Base-by-base conservation (phyloP, 2,797 vertebrate species). In the Lerista edwardsae region DNA sequence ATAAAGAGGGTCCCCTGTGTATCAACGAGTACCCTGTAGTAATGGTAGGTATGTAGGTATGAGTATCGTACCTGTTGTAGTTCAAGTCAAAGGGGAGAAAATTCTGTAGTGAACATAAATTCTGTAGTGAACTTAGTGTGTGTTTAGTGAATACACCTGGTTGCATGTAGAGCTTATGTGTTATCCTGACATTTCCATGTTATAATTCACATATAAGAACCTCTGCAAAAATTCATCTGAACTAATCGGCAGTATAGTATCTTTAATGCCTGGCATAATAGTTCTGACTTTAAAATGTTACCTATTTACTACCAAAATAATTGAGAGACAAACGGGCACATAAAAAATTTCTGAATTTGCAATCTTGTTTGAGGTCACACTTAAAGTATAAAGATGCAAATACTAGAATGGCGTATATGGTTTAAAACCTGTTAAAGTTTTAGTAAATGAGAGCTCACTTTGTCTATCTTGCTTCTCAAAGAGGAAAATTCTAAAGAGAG, bases 351-450 rank as follows among this genome's bases (percentile, higher is more conserved):
- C 47, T 69, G 41, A 27, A 59, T 77, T 71, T 69, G 47, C 21
- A 77, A 44, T 36, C 59, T 4, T 19, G 15, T 27, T 2, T 76
- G 36, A 44, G 65, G 41, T 23, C 4, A n/a, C 64, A 69, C 11
- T 27, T 75, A 72, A 81, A 62, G 44, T 44, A 11, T 75, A 34
- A 73, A 84, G 41, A 78, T 79, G 12, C 55, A 64, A 80, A 67
- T 72, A 44, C 55, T 68, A 51, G 8, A 69, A 65, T 65, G 71
- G 27, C 55, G 80, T 51, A 1, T 0, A 5, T 85, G 44, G 17
- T 78, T 21, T 59, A 36, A 84, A 82, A 21, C 19, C 34, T 57
- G 34, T 74, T 83, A 75, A 57, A 41, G 34, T 14, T 85, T 77
- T 71, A 47, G 85, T 84, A 64, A 19, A 75, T n/a, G 80, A 73